phyloP scores from a whole-genome alignment of 2,113 vertebrate species.

The Poeciliopsis retropinna region DNA sequence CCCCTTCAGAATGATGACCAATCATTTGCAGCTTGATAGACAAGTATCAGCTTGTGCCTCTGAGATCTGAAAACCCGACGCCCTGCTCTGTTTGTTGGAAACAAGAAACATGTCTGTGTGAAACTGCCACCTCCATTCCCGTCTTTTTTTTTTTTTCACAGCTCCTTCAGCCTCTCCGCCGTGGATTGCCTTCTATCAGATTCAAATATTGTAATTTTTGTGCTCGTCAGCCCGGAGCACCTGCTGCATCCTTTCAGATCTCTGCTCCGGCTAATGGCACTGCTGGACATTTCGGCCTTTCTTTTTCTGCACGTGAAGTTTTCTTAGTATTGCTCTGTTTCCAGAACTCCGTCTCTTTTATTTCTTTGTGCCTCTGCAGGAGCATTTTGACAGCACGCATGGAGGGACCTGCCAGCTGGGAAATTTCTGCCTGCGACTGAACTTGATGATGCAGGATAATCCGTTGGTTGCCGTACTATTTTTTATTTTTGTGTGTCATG shows the following conservation, averaged over 20 bases:
- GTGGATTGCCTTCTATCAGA: not conserved
- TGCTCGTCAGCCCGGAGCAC: constrained; percentile 15
- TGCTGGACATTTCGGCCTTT: not conserved
- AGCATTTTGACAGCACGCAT: constrained; percentile 7
- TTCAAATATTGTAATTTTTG: constrained; percentile 1
- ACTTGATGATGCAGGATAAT: constrained; percentile 5
- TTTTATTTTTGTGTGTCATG: not conserved
- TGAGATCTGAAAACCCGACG: not conserved
- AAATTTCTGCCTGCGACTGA: constrained; percentile 1
- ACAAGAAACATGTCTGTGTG: not conserved
- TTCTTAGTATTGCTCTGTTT: not conserved
- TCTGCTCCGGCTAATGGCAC: not conserved
- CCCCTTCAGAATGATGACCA: not conserved
- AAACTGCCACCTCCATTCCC: not conserved
- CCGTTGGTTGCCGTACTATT: not conserved
- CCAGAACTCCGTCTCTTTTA: not conserved
- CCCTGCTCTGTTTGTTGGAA: not conserved
- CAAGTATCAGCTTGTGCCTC: not conserved
- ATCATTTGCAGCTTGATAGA: not conserved
- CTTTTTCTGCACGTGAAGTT: not conserved
- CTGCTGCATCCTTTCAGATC: constrained; percentile 10
- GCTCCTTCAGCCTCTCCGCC: not conserved
- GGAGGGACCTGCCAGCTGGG: not conserved
- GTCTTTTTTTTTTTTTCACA: not conserved
- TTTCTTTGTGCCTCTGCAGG: constrained; percentile 2